Percentiles rank a stretch among this genome's conserved stretches.
Evolutionary conservation across 2,113 vertebrate genomes (phyloP).

Genomic region (Eretmochelys imbricata): DNA sequence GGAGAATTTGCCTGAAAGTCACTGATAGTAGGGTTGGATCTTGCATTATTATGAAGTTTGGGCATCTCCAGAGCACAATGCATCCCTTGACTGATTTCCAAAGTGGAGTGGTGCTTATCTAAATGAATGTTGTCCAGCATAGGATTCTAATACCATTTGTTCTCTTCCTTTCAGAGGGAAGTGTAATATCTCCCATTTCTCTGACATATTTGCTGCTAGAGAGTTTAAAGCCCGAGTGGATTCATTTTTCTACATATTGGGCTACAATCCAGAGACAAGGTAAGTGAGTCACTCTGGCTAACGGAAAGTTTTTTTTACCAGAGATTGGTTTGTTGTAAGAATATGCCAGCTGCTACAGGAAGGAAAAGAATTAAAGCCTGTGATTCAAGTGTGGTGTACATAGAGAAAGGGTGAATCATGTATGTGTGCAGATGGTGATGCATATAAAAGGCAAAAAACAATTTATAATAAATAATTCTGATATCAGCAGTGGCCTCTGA

Average conservation of each 20-base stretch:
- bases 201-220: slow-evolving; percentile 99
- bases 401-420: background rate
- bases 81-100: slow-evolving; percentile 1
- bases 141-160: slow-evolving; percentile 27
- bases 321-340: background rate
- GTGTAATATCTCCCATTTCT: slow-evolving; percentile 99
- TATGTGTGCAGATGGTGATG: background rate
- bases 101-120: slow-evolving; percentile 30
- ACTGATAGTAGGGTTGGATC: background rate
- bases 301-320: background rate
- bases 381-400: background rate
- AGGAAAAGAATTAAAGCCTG: background rate
- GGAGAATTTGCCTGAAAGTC: background rate
- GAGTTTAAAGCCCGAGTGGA: slow-evolving; percentile 98
- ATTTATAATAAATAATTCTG: background rate
- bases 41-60: background rate
- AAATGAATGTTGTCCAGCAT: background rate
- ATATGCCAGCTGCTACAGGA: background rate
- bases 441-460: background rate
- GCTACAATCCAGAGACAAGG: slow-evolving; percentile 99
- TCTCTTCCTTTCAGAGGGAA: slow-evolving; percentile 90
- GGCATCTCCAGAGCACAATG: background rate
- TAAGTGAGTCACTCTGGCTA: slow-evolving; percentile 75
- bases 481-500: background rate
- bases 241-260: slow-evolving; percentile 99